Evolutionary conservation across 2,888 invertebrate species (phyloP).

Genomic region (Ditylenchus weischeri): DNA sequence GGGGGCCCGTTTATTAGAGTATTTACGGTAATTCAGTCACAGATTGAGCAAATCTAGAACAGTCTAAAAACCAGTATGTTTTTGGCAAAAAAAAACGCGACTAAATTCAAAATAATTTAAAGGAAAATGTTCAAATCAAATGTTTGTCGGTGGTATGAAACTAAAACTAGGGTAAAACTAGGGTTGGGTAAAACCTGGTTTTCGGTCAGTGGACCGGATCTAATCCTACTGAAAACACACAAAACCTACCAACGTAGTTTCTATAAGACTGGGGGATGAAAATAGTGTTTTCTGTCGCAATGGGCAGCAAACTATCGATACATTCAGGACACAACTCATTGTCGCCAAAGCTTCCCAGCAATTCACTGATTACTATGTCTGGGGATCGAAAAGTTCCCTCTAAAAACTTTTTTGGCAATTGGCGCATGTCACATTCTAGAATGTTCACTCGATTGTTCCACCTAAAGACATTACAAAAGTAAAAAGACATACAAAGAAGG

Average conservation of each 20-base stretch:
- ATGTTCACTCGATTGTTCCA: constrained; percentile 59
- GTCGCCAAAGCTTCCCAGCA: constrained; percentile 94
- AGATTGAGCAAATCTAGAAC: too few species aligned
- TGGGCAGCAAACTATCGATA: constrained; percentile 62
- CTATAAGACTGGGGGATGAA: constrained; percentile 52
- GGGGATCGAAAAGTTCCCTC: constrained; percentile 69
- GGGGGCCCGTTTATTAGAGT: too few species aligned
- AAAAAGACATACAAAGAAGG: constrained; percentile 5
- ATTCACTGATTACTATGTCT: constrained; percentile 80
- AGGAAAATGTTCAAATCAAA: too few species aligned
- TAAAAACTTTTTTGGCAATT: constrained; percentile 56
- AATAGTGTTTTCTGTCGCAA: constrained; percentile 58
- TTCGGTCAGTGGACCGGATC: too few species aligned
- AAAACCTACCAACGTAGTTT: constrained; percentile 36
- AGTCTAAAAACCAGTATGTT: too few species aligned
- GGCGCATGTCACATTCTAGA: constrained; percentile 62
- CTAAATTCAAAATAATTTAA: too few species aligned
- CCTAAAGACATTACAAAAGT: constrained; percentile 26
- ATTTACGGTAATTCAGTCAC: too few species aligned
- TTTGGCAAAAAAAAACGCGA: too few species aligned
- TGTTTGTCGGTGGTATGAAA: too few species aligned
- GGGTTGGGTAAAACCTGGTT: too few species aligned
- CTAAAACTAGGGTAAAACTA: too few species aligned
- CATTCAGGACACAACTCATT: constrained; percentile 93
- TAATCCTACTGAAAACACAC: too few species aligned